phyloP scores from a whole-genome alignment of 2,888 invertebrate species.

The Sinodicranocentrus sp. region DNA sequence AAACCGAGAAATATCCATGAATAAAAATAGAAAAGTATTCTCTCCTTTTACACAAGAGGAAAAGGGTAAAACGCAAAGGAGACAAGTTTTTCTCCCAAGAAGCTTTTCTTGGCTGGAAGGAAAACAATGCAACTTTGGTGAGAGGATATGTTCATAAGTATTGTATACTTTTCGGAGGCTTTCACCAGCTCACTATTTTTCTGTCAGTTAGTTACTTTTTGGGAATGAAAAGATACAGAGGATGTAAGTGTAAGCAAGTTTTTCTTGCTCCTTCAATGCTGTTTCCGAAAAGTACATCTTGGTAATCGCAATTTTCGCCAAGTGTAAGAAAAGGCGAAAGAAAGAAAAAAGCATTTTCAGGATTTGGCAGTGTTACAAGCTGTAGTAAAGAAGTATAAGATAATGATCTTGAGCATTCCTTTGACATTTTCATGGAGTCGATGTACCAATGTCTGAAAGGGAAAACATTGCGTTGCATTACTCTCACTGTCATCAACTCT shows the following conservation, averaged over 20 bases:
- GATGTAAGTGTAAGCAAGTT: not conserved
- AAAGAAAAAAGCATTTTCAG: conserved; percentile 32
- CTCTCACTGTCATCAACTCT: conserved; percentile 16
- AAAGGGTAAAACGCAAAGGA: conserved; percentile 15
- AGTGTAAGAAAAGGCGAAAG: conserved; percentile 7
- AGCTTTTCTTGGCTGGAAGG: not conserved
- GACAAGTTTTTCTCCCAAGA: conserved; percentile 20
- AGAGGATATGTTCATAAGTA: not conserved
- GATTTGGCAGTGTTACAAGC: conserved; percentile 59
- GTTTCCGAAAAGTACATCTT: conserved; percentile 17
- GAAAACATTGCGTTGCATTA: not conserved
- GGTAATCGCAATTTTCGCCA: conserved; percentile 40
- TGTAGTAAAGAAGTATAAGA: conserved; percentile 35
- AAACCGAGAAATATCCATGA: not conserved
- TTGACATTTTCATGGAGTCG: conserved; percentile 57
- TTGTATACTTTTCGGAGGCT: not conserved
- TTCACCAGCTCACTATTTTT: conserved; percentile 10
- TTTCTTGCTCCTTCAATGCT: conserved; percentile 1
- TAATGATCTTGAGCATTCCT: conserved; percentile 64
- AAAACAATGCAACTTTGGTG: conserved; percentile 6
- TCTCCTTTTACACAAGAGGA: conserved; percentile 47
- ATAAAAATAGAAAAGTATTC: conserved; percentile 22
- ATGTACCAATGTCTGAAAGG: too few relatives aligned
- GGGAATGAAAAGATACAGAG: not conserved
- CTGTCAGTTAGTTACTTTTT: not conserved